These are phyloP conservation scores for Phragmatobia fuliginosa DNA, from an alignment of 2,888 invertebrate species.

Conservation along the genomic window DNA sequence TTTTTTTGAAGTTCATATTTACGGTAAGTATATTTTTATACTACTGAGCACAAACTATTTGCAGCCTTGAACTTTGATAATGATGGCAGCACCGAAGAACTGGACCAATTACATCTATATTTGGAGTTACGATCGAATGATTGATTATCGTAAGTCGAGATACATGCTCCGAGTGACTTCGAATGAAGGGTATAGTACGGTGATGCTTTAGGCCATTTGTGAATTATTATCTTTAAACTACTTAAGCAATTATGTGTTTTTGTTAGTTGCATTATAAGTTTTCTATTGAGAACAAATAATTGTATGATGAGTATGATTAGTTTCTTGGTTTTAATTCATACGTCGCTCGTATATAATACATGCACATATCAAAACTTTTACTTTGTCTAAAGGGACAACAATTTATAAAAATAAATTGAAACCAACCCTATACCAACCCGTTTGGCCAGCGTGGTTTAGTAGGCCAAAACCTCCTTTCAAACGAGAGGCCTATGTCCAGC, in stretches of 20 bases:
- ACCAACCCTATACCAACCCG: too few species aligned
- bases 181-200: neutral
- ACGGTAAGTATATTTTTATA: neutral
- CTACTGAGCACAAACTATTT: neutral
- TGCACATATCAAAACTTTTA: too few species aligned
- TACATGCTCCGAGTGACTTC: neutral
- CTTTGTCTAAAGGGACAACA: too few species aligned
- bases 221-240: neutral
- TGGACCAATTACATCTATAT: slow-evolving; percentile 14
- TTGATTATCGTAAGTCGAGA: neutral
- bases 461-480: too few species aligned
- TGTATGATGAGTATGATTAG: neutral
- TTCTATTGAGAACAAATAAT: neutral
- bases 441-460: too few species aligned
- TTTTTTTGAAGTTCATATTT: neutral
- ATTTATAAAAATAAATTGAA: too few species aligned
- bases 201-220: neutral
- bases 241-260: neutral
- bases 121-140: slow-evolving; percentile 1
- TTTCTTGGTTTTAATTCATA: neutral
- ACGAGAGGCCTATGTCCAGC: too few species aligned
- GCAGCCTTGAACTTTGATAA: slow-evolving; percentile 6
- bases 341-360: too few species aligned
- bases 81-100: neutral
- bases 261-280: neutral